phyloP scores from a whole-genome alignment of 2,888 invertebrate species.

The Hyalella azteca region DNA sequence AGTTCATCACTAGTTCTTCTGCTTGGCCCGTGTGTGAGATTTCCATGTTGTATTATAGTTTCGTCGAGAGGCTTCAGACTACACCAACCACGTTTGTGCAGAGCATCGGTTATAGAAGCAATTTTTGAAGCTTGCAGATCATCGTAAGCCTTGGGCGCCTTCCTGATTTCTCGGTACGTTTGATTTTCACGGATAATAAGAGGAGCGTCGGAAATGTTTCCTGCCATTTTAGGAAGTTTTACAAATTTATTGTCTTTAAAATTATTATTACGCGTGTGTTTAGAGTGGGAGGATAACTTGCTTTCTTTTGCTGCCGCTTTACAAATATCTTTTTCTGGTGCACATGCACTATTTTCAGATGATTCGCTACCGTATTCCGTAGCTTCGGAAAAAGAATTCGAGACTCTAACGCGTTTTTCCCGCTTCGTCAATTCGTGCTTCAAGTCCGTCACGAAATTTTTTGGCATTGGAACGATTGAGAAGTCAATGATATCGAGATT shows the following conservation, averaged over 20 bases:
- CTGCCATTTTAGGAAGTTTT: too few species aligned
- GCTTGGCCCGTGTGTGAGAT: neutral
- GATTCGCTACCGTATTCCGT: neutral
- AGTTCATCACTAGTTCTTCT: neutral
- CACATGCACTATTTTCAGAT: neutral
- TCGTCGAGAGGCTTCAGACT: neutral
- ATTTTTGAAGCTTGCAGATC: slow-evolving; percentile 6
- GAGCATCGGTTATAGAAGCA: neutral
- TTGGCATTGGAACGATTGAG: neutral
- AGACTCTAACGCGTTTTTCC: neutral
- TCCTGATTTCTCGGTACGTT: neutral
- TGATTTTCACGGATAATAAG: neutral
- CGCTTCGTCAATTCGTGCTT: neutral
- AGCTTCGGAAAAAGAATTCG: neutral
- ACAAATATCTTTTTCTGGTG: neutral
- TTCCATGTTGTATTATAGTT: neutral
- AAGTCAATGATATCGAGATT: neutral
- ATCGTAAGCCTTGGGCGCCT: neutral
- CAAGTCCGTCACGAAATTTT: slow-evolving; percentile 23
- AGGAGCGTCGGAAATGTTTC: neutral
- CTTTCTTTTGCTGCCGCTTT: neutral
- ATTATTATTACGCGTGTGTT: neutral
- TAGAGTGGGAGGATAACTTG: neutral
- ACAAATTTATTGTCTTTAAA: neutral
- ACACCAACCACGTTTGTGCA: slow-evolving; percentile 3